Evolutionary conservation across 2,888 invertebrate species (phyloP).

Genomic region (Parascotia fuliginaria): DNA sequence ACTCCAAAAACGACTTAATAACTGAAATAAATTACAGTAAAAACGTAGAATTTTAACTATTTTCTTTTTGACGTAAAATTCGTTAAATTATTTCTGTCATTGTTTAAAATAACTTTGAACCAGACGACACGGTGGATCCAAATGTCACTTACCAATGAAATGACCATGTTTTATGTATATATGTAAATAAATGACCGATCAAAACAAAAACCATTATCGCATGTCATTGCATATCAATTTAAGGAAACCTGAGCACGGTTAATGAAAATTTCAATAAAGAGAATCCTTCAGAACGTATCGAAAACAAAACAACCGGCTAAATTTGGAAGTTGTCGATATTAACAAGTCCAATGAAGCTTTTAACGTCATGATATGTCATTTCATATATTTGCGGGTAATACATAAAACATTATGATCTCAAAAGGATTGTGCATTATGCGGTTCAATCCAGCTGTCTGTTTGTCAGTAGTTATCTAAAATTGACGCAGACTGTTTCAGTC

Average conservation of each 20-base stretch:
- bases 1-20: no score
- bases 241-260: conserved; percentile 17
- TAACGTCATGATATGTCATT: conserved; percentile 26
- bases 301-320: conserved; percentile 48
- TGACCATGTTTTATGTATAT: conserved; percentile 45
- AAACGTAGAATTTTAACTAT: conserved; percentile 8
- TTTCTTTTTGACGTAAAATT: not conserved
- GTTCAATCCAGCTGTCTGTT: conserved; percentile 5
- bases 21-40: not conserved
- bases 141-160: conserved; percentile 20
- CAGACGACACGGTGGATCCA: conserved; percentile 15
- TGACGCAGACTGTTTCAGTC: not conserved
- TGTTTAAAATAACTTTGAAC: conserved; percentile 30
- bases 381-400: conserved; percentile 43
- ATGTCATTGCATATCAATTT: conserved; percentile 45
- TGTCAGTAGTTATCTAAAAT: conserved; percentile 1
- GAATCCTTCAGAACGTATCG: conserved; percentile 8
- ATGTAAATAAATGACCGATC: conserved; percentile 48
- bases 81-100: conserved; percentile 25
- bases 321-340: conserved; percentile 58
- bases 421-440: conserved; percentile 27
- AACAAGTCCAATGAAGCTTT: conserved; percentile 65
- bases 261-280: conserved; percentile 5
- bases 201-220: conserved; percentile 56
- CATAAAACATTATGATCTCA: conserved; percentile 48